Percentiles rank a stretch among this genome's conserved stretches.
These are phyloP conservation scores for Strigops habroptila DNA, from an alignment of 2,113 vertebrate genomes.

Conservation along the genomic window DNA sequence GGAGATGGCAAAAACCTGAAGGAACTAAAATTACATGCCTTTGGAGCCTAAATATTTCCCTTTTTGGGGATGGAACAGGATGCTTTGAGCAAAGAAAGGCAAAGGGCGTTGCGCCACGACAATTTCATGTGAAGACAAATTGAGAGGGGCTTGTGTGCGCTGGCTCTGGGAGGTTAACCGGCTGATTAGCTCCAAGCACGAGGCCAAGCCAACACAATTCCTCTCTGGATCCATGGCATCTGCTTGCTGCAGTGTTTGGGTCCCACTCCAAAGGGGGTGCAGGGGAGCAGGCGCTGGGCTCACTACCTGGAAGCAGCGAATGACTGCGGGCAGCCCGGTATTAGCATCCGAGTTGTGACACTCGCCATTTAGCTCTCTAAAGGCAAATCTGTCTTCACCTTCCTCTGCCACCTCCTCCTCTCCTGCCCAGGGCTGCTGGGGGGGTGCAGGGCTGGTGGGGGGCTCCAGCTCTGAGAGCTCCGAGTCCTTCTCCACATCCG, in stretches of 20 bases:
- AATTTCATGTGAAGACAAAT: neutral
- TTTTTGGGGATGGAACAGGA: neutral
- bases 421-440: conserved; percentile 22
- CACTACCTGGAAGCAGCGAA: conserved; percentile 83
- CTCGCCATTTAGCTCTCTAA: conserved; percentile 61
- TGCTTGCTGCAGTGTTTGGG: conserved; percentile 67
- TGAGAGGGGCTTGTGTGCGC: neutral
- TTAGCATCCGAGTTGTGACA: conserved; percentile 24
- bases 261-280: neutral
- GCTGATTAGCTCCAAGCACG: neutral
- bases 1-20: neutral
- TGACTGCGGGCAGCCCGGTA: conserved; percentile 65
- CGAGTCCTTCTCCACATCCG: conserved; percentile 49
- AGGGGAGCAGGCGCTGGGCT: neutral
- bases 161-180: fast-evolving
- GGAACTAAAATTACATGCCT: neutral
- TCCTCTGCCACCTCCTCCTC: conserved; percentile 53
- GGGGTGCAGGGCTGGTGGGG: conserved; percentile 18
- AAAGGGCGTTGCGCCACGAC: neutral
- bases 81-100: neutral
- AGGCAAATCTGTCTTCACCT: conserved; percentile 56
- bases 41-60: neutral
- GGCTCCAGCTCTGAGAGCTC: conserved; percentile 13
- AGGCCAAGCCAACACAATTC: neutral
- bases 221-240: neutral